A percentile compares a stretch with the other conserved stretches of the same genome.
Conservation (phyloP, 2,888 invertebrate species). For the Lucinisca nassula region DNA sequence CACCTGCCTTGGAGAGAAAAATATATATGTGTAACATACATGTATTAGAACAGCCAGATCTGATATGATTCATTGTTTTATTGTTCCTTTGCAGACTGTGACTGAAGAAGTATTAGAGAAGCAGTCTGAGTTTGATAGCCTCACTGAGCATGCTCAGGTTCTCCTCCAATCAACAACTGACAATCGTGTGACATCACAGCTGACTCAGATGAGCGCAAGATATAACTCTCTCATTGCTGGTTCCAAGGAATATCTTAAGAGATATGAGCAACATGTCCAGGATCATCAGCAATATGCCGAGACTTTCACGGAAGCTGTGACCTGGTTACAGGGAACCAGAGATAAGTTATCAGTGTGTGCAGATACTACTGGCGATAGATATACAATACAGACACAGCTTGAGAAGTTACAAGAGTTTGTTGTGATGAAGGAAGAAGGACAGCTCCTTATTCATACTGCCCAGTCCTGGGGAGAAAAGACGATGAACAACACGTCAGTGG, state of each 20-base stretch:
- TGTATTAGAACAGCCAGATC: no score
- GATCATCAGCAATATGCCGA: slow-evolving; percentile 96
- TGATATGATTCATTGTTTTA: no score
- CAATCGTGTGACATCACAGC: slow-evolving; percentile 84
- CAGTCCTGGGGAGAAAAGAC: slow-evolving; percentile 97
- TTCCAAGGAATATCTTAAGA: slow-evolving; percentile 86
- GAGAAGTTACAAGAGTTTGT: slow-evolving; percentile 91
- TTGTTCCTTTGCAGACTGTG: slow-evolving; percentile 67
- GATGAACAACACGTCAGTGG: slow-evolving; percentile 96
- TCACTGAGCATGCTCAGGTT: slow-evolving; percentile 84
- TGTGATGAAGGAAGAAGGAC: slow-evolving; percentile 97
- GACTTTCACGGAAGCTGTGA: slow-evolving; percentile 91
- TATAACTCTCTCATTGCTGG: slow-evolving; percentile 82
- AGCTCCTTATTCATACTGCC: slow-evolving; percentile 94
- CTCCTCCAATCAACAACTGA: slow-evolving; percentile 85
- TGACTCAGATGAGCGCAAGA: slow-evolving; percentile 84
- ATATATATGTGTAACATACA: no score
- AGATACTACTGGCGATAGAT: slow-evolving; percentile 90
- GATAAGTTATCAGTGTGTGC: slow-evolving; percentile 96
- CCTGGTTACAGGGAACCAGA: slow-evolving; percentile 95
- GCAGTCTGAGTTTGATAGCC: slow-evolving; percentile 83
- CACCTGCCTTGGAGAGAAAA: no score
- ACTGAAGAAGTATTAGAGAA: slow-evolving; percentile 81
- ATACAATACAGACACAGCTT: slow-evolving; percentile 84
- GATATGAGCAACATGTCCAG: slow-evolving; percentile 93